Base-by-base conservation (phyloP, 1,140 invertebrate species). In the Harlomillsia oculata region DNA sequence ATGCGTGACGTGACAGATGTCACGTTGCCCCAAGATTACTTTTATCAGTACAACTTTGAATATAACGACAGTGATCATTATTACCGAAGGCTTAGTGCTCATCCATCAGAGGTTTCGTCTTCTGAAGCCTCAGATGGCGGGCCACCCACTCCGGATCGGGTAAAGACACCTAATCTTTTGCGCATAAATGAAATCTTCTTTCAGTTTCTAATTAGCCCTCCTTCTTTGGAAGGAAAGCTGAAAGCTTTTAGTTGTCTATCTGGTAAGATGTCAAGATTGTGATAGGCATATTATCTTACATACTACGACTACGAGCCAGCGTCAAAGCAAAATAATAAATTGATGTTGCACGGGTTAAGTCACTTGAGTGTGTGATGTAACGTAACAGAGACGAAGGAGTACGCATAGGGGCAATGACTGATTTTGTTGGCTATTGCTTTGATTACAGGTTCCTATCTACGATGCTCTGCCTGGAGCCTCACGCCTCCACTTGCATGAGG, bases 61-160 rank as follows among this genome's bases (percentile, higher is more conserved):
- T 61, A 60, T 40, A 52, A 60, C 34, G 62, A 64, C 32, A 59
- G 58, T 43, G 63, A 64, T 37, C 60, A 49, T 28, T 64, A 56
- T 55, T 64, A 64, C 29, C 55, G 63, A 30, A 53, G 63, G 36
- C 56, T 64, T 26, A 64, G 63, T 54, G 63, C 60, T 43, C n/a
- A n/a, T n/a, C 59, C 63, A 29, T 64, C 63, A 13, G 63, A 60
- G 50, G 48, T 61, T 18, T 64, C 63, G 13, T 48, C 45, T 20
- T 48, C 45, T 14, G 45, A 30, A 11, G 51, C 55, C 18, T 36
- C 30, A n/a, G 48, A 49, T 40, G 58, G 34, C 13, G 26, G 37
- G 13, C 57, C 58, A 18, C 44, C 59, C 1, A 63, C 62, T 25
- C 62, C 62, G 5, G 53, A 55, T 30, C 62, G 46, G 62, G 62